Percentiles rank a stretch among this genome's conserved stretches.
Conservation (phyloP, 2,113 vertebrate genomes). For the Ceratotherium simum region DNA sequence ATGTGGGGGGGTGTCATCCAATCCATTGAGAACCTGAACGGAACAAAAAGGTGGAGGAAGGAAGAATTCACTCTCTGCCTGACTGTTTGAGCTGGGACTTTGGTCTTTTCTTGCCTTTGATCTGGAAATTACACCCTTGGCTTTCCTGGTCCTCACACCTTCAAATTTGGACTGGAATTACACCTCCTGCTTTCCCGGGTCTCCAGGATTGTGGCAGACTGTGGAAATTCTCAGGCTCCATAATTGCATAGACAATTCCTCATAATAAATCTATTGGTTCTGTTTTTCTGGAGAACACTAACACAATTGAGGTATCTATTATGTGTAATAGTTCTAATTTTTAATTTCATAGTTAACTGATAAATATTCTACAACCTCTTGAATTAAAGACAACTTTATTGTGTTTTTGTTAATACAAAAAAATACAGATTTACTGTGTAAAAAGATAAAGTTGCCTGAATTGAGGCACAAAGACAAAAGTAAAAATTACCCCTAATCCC, state of each 20-base stretch:
- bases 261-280: not conserved
- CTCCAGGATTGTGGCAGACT: not conserved
- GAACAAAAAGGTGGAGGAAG: not conserved
- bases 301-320: not conserved
- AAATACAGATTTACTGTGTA: not conserved
- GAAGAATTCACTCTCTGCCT: not conserved
- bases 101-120: not conserved
- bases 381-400: not conserved
- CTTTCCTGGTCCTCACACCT: not conserved
- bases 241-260: not conserved
- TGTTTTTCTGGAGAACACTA: not conserved
- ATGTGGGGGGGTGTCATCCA: not conserved
- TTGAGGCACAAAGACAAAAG: not conserved
- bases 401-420: slow-evolving; percentile 16
- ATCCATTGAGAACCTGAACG: not conserved
- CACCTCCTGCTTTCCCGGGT: not conserved
- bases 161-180: not conserved
- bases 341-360: not conserved
- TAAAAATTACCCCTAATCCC: not conserved
- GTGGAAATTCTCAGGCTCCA: not conserved
- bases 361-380: not conserved
- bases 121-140: not conserved
- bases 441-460: not conserved
- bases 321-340: not conserved
- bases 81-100: not conserved